Base-by-base conservation (phyloP, 1,140 invertebrate genomes). In the Zophobas atratus region DNA sequence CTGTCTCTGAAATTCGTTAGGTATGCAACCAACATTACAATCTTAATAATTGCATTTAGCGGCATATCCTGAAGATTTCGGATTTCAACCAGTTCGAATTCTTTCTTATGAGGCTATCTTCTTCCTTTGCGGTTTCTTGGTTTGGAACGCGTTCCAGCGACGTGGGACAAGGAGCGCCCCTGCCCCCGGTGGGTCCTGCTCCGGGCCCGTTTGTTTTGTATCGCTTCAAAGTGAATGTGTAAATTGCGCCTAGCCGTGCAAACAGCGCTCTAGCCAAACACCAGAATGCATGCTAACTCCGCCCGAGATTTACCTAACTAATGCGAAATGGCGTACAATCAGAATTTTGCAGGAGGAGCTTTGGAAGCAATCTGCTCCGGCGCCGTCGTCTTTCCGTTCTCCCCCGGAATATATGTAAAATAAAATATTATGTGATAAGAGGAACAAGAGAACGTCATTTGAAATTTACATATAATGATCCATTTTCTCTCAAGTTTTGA, bases 381-480 rank as follows among this genome's bases (percentile, higher is more conserved):
- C 60, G 38, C 34, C 38, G 60, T 33, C 20, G 8, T 39, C 35
- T 33, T 57, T 33, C 34, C 34, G 5, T 36, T 35, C 5, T 67
- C 20, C 39, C n/a, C n/a, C 8, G 2, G 35, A 60, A 60, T 60
- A 67, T 67, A 46, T 67, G 60, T 67, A 67, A 67, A 67, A 67
- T 67, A 67, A 67, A 67, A 67, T 67, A 67, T 67, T 67, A 67
- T 67, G 60, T 67, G 60, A 67, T 67, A 67, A 67, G 39, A 67
- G 60, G 60, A 67, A 67, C 60, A 67, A 67, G 60, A 67, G 60
- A 67, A 67, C 60, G 60, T 67, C 60, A 67, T 67, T 67, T 67
- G 60, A 67, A 67, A 67, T 67, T 67, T 67, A 67, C 60, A 67
- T 67, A 67, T 67, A 67, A 67, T 67, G 60, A 67, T 67, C 60